Evolutionary conservation across 2,888 invertebrate genomes (phyloP), one percentile per base, ranked within the genome.

Genomic region (Thysanoteuthis rhombus): DNA sequence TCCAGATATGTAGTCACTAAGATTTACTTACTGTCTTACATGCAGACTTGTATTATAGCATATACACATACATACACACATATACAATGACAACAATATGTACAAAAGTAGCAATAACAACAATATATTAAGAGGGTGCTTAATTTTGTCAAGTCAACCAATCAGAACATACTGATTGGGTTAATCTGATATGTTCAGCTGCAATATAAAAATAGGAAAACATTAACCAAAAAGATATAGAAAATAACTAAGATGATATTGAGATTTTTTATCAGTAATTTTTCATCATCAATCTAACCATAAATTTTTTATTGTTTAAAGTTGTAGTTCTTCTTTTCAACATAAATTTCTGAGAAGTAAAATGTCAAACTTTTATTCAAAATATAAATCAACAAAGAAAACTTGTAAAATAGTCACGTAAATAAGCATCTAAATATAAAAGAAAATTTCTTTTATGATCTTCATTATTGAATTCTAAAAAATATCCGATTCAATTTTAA

Each of bases 1-100:
- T 75, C 75, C n/a, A n/a, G n/a, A 75, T 75, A 75, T 75, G 75
- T n/a, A 75, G 75, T 75, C n/a, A n/a, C n/a, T 75, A 75, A 75
- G 75, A 75, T 75, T 75, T 75, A n/a, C n/a, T n/a, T n/a, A 36
- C n/a, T n/a, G 36, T 75, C 75, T 75, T 75, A n/a, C n/a, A n/a
- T 75, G 19, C 75, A n/a, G 36, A n/a, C 75, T 52, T 52, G 25
- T 22, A 52, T 52, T 52, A 6, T 52, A 25, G 22, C 52, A 32
- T n/a, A 19, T n/a, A n/a, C 16, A 75, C n/a, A 75, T 10, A 75
- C 6, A n/a, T n/a, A n/a, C 16, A 19, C 25, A 58, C 25, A 28
- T 58, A 58, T 28, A n/a, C 75, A 75, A n/a, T 75, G n/a, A 75
- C 12, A n/a, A 75, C 75, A 75, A n/a, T 75, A 75, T n/a, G n/a